Evolutionary conservation across 2,113 vertebrate species (phyloP), one percentile per base, ranked within the genome.

Genomic region (Rhinopithecus roxellana): DNA sequence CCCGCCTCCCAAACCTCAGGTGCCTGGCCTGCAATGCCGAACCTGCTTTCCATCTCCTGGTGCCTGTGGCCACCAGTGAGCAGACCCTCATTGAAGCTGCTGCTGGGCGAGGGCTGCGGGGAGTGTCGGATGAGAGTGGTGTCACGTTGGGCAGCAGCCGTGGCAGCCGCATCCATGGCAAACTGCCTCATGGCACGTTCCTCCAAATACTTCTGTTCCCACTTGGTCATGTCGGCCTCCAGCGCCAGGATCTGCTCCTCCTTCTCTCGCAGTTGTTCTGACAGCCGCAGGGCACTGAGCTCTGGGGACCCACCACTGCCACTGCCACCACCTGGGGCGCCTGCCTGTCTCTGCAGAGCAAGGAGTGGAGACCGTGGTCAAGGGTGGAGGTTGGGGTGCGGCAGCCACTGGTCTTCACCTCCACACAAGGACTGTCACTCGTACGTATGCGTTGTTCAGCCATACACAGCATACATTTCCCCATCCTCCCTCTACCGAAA

Each of bases 11-110:
- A 30, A 6, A 38, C 55, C 38, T 20, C 32, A 27, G 23, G 40
- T 2, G 32, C 43, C 70, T 8, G 35, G 55, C 45, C 74, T 30
- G 14, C 2, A 4, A 40, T 59, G 82, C 6, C 74, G 6, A 97
- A 99, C 99, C 99, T 99, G 99, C 99, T 99, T 98, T 99, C 99
- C 99, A 99, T 99, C 98, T 99, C 99, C 97, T 99, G 99, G 79
- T 99, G 99, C 96, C 99, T 99, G 97, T 99, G 99, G 98, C 98
- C 99, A 8, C 99, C 98, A 6, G 99, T 84, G 1, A 99, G 99
- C 64, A 99, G 98, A 92, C 99, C 99, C 95, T 99, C 99, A 0
- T 99, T 99, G 97, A 99, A 99, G 97, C 99, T 99, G 98, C 98
- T 99, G 98, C 99, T 99, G 43, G 99, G 99, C 0, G 99, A 99